Evolutionary conservation across 2,113 vertebrate genomes (phyloP), one percentile per base, ranked within the genome.

Genomic region (Micronycteris hirsuta): DNA sequence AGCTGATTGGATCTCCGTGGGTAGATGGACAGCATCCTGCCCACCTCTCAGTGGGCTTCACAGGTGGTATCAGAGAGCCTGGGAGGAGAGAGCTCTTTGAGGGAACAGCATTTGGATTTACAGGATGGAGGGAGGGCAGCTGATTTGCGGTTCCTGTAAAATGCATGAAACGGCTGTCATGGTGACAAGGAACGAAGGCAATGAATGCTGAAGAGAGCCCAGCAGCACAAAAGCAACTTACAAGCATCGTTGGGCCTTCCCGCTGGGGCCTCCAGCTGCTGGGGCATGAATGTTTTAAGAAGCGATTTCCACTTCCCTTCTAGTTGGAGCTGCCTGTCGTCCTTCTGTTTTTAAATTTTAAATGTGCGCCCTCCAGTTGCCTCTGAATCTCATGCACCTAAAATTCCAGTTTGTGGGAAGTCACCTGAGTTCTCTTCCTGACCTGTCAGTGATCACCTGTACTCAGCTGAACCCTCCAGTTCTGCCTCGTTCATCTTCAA

Each of bases 211-310:
- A 6, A 14, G 17, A 15, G 22, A 43, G 28, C 2, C 8, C 36
- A 74, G 61, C 12, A 0, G 65, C 90, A 28, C 81, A 54, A 12
- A 52, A 7, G 31, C 56, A 13, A 17, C 63, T 49, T 15, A 16
- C 31, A 77, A 20, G 5, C 1, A 11, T 2, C 11, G 14, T 8
- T 10, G 3, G 16, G 45, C 28, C 7, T 5, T 16, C 52, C 1
- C 7, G 0, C 28, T 1, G 24, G 81, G 24, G 16, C 5, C 33
- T 45, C 49, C 43, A 16, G 58, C 89, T 82, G 76, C 26, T 0
- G 47, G 0, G 20, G 16, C 38, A 5, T 16, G 8, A 56, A 36
- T 8, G 73, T 24, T 31, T 65, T 3, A n/a, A 49, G 36, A n/a
- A 71, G 22, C 36, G 2, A 6, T 38, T 80, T 65, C 77, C 49